Percentiles rank a stretch among this genome's conserved stretches.
Evolutionary conservation across 2,797 vertebrate genomes (phyloP).

Genomic region (Coranthus polyacanthus): DNA sequence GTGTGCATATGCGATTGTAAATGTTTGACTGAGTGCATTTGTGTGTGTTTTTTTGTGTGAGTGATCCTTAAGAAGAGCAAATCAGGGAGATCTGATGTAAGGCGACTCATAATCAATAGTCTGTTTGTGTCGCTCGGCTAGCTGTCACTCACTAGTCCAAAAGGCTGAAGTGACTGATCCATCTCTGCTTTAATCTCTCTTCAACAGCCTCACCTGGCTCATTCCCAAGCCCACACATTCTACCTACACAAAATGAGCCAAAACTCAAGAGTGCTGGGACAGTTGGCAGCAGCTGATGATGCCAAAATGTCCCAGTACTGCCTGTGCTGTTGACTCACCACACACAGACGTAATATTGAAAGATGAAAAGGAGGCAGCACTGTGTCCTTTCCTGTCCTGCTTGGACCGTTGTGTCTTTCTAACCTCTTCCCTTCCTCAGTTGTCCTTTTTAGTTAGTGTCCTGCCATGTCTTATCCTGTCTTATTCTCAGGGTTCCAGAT

Average conservation of each 20-base stretch:
- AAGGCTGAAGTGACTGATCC: constrained; percentile 62
- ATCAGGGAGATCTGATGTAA: constrained; percentile 56
- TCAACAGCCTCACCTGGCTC: constrained; percentile 72
- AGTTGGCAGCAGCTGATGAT: constrained; percentile 12
- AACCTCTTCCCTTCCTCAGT: background rate
- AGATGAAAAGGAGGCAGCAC: constrained; percentile 7
- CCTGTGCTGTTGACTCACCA: constrained; percentile 14
- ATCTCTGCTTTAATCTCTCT: constrained; percentile 58
- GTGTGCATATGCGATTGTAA: constrained; percentile 2
- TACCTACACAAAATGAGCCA: background rate
- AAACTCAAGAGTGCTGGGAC: constrained; percentile 15
- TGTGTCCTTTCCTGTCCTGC: background rate
- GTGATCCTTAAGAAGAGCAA: constrained; percentile 41
- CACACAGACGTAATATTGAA: background rate
- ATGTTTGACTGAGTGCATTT: constrained; percentile 25
- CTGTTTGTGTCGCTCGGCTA: constrained; percentile 61
- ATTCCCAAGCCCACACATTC: constrained; percentile 62
- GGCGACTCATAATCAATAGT: constrained; percentile 74
- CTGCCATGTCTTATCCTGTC: background rate
- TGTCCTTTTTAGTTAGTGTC: too few relatives aligned
- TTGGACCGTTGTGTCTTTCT: background rate
- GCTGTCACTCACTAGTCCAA: constrained; percentile 48
- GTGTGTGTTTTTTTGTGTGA: constrained; percentile 1
- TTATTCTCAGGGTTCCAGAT: background rate
- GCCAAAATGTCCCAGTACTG: constrained; percentile 23